phyloP scores from a whole-genome alignment of 53 echinoderm and acorn worm species.

The Pentamera pediparva region DNA sequence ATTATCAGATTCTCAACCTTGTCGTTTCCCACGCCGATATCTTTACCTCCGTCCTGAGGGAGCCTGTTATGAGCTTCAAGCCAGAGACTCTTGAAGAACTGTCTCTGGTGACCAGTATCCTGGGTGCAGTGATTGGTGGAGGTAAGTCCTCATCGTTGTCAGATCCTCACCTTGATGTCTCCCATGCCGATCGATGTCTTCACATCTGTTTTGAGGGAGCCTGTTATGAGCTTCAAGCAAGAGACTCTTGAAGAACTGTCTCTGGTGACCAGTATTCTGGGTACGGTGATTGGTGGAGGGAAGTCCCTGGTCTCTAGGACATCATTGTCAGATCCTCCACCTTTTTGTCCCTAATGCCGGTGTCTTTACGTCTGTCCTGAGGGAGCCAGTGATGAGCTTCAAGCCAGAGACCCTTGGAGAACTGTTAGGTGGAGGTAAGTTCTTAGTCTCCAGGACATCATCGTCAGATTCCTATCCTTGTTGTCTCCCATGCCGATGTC shows the following conservation, averaged over 20 bases:
- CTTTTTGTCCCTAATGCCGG: slow-evolving; percentile 76
- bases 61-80: slow-evolving; percentile 54
- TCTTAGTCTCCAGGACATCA: too few species aligned
- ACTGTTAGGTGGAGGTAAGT: too few species aligned
- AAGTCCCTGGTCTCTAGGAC: too few species aligned
- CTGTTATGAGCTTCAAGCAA: slow-evolving; percentile 44
- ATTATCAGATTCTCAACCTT: slow-evolving; percentile 69
- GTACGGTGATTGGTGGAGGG: slow-evolving; percentile 77
- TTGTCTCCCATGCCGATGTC: slow-evolving; percentile 72
- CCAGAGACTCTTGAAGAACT: slow-evolving; percentile 70
- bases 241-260: slow-evolving; percentile 80
- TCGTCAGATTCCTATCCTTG: slow-evolving; percentile 68
- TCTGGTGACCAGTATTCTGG: slow-evolving; percentile 70
- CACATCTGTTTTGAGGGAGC: slow-evolving; percentile 85
- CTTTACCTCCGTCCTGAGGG: slow-evolving; percentile 83
- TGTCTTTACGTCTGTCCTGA: slow-evolving; percentile 81
- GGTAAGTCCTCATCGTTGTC: slow-evolving; percentile 37
- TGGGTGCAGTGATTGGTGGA: slow-evolving; percentile 73
- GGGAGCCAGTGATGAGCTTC: slow-evolving; percentile 63
- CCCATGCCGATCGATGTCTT: slow-evolving; percentile 85
- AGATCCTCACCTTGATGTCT: slow-evolving; percentile 77
- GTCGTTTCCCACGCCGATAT: slow-evolving; percentile 74
- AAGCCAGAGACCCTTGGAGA: slow-evolving; percentile 65
- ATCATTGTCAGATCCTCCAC: slow-evolving; percentile 51
- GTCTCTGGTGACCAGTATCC: slow-evolving; percentile 71